phyloP scores from a whole-genome alignment of 2,888 invertebrate genomes.

The Notodonta dromedarius region DNA sequence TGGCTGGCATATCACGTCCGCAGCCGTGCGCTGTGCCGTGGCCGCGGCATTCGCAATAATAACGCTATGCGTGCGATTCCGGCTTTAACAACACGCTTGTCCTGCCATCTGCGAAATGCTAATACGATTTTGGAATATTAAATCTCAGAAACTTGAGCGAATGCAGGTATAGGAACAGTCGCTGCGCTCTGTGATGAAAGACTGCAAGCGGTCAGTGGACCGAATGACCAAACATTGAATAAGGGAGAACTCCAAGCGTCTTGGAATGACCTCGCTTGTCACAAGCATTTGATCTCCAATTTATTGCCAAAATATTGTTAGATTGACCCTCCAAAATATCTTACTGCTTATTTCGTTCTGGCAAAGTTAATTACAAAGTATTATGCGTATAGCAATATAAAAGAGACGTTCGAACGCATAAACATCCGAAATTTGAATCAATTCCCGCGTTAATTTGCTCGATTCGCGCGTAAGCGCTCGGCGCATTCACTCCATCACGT shows the following conservation, averaged over 20 bases:
- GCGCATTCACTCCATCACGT: slow-evolving; percentile 6
- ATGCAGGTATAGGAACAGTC: not conserved
- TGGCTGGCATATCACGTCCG: slow-evolving; percentile 1
- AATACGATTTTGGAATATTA: not conserved
- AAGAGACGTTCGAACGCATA: not conserved
- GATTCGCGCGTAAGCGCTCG: not conserved
- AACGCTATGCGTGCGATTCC: not conserved
- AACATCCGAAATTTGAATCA: not conserved
- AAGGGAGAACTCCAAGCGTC: no score
- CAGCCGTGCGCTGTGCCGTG: not conserved
- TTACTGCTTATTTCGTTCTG: not conserved
- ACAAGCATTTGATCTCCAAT: not conserved
- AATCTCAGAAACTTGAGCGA: not conserved
- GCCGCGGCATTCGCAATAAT: slow-evolving; percentile 1
- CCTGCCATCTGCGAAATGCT: not conserved
- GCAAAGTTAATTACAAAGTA: not conserved
- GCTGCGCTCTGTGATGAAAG: no score
- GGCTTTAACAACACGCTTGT: not conserved
- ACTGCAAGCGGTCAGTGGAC: no score
- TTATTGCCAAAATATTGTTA: not conserved
- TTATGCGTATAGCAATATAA: not conserved
- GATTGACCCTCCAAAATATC: not conserved
- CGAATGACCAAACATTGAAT: no score
- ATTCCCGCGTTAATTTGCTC: slow-evolving; percentile 3
- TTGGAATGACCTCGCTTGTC: no score